Evolutionary conservation across 2,113 vertebrate species (phyloP).

Genomic region (Reinhardtius hippoglossoides): DNA sequence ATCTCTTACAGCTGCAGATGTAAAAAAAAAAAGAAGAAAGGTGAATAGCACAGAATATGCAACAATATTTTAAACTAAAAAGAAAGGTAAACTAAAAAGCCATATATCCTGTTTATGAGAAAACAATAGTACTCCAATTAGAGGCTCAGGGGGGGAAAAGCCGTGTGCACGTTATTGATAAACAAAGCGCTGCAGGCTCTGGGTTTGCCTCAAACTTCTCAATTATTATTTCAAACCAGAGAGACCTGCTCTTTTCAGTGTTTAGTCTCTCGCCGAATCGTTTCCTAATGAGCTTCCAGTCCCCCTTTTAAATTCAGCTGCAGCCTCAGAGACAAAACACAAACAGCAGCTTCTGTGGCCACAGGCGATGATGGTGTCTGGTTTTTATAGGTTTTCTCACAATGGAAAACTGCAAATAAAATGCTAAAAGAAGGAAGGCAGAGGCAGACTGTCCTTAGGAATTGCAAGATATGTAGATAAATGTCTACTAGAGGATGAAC

Average conservation of each 20-base stretch:
- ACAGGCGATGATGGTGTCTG: conserved; percentile 10
- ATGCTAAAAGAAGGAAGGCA: background rate
- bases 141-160: conserved; percentile 33
- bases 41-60: background rate
- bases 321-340: conserved; percentile 54
- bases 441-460: background rate
- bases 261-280: conserved; percentile 40
- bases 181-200: conserved; percentile 33
- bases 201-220: conserved; percentile 39
- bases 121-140: conserved; percentile 40
- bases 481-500: conserved; percentile 16
- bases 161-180: conserved; percentile 39
- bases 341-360: conserved; percentile 40
- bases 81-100: conserved; percentile 3
- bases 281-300: conserved; percentile 67
- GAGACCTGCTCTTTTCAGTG: conserved; percentile 47
- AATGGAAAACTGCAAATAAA: conserved; percentile 3
- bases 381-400: conserved; percentile 13
- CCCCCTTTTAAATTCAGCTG: conserved; percentile 38
- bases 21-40: background rate
- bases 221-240: conserved; percentile 53
- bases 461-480: conserved; percentile 9
- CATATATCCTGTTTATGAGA: too few species aligned
- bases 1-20: background rate
- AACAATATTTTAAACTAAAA: background rate